Percentiles rank a stretch among this genome's conserved stretches.
phyloP scores from a whole-genome alignment of 2,113 vertebrate species.

The Aspidoscelis tigris region DNA sequence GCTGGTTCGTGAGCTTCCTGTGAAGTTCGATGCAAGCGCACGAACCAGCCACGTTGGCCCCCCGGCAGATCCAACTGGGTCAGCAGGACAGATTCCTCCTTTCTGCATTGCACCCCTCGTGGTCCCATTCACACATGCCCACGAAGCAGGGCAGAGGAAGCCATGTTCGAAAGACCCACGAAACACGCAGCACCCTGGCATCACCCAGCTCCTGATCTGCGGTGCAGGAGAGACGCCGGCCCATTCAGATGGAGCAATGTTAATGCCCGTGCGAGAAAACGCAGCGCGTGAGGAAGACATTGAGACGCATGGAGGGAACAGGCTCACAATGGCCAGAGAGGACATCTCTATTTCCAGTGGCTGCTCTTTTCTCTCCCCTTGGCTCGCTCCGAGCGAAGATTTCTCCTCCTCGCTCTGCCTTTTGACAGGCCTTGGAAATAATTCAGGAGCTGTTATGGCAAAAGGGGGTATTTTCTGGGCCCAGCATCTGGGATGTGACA shows the following conservation, averaged over 20 bases:
- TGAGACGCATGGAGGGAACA: not conserved
- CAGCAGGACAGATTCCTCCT: too few species aligned
- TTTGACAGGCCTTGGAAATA: conserved; percentile 11
- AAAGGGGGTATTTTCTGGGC: not conserved
- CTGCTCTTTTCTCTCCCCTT: not conserved
- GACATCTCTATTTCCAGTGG: not conserved
- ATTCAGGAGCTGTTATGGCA: not conserved
- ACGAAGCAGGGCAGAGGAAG: too few species aligned
- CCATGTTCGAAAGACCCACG: too few species aligned
- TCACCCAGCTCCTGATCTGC: not conserved
- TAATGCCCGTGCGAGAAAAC: too few species aligned
- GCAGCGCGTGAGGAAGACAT: not conserved
- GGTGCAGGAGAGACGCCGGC: not conserved
- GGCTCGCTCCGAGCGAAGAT: not conserved
- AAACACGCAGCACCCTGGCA: not conserved
- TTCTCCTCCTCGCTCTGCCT: not conserved
- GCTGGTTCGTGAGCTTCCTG: too few species aligned
- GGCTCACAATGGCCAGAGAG: too few species aligned
- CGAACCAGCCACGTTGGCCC: too few species aligned
- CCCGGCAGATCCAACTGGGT: too few species aligned
- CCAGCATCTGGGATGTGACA: not conserved
- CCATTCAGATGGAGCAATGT: not conserved
- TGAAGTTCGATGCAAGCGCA: too few species aligned
- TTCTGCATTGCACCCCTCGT: too few species aligned
- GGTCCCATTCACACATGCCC: too few species aligned